phyloP scores from a whole-genome alignment of 2,113 vertebrate species.

The Embiotoca jacksoni region DNA sequence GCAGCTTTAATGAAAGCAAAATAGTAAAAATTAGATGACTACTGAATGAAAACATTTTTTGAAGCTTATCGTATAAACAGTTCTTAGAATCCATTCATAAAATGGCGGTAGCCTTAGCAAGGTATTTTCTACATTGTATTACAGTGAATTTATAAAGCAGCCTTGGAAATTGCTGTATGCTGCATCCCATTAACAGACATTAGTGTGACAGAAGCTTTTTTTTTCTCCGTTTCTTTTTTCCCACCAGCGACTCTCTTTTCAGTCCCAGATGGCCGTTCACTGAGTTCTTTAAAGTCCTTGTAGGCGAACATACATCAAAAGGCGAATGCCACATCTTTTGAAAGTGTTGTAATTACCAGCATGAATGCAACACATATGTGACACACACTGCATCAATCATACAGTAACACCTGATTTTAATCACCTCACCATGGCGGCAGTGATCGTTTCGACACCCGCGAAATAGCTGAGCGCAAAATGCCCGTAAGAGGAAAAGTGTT shows the following conservation, averaged over 20 bases:
- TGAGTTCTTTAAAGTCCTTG: slow-evolving; percentile 67
- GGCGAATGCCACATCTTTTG: slow-evolving; percentile 72
- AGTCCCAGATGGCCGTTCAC: slow-evolving; percentile 69
- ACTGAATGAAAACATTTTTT: too few relatives aligned
- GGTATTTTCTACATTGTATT: not conserved
- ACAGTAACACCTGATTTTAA: slow-evolving; percentile 71
- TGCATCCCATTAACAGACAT: slow-evolving; percentile 28
- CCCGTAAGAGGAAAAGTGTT: slow-evolving; percentile 23
- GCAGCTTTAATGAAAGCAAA: too few relatives aligned
- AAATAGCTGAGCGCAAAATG: slow-evolving; percentile 34
- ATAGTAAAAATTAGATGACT: too few relatives aligned
- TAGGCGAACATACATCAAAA: slow-evolving; percentile 77
- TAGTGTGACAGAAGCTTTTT: slow-evolving; percentile 2
- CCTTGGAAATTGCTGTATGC: not conserved
- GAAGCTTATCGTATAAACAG: too few relatives aligned
- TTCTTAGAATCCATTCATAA: not conserved
- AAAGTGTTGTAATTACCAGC: slow-evolving; percentile 80
- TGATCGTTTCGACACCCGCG: slow-evolving; percentile 66
- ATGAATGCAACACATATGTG: slow-evolving; percentile 75
- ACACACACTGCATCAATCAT: slow-evolving; percentile 73
- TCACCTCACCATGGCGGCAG: slow-evolving; percentile 49
- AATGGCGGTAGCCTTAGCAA: not conserved
- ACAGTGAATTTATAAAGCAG: not conserved
- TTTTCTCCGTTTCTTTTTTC: slow-evolving; percentile 1
- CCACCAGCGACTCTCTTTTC: slow-evolving; percentile 42